These are phyloP conservation scores for Choloepus didactylus DNA, from an alignment of 2,797 vertebrate species.

Conservation along the genomic window DNA sequence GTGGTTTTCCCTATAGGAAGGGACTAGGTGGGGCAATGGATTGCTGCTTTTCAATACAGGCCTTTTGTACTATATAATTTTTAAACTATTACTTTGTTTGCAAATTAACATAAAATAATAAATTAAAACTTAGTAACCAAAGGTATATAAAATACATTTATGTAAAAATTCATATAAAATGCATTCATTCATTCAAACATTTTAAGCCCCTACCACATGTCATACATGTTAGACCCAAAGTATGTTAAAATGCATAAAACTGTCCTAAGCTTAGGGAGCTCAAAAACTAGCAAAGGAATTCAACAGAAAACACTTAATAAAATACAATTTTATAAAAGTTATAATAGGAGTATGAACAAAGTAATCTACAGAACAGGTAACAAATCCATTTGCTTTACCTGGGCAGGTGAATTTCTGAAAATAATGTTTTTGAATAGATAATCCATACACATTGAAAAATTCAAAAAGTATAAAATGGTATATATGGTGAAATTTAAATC, in stretches of 20 bases:
- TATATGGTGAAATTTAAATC: background rate
- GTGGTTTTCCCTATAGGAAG: background rate
- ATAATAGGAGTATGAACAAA: background rate
- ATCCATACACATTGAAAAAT: background rate
- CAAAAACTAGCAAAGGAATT: background rate
- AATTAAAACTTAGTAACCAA: constrained; percentile 20
- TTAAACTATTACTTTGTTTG: background rate
- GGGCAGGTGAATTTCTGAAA: constrained; percentile 28
- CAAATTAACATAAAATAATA: background rate
- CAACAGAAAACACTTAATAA: background rate
- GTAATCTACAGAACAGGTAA: background rate
- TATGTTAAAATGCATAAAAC: background rate
- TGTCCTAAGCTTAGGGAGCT: background rate
- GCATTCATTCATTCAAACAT: background rate
- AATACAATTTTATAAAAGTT: constrained; percentile 2
- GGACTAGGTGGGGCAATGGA: background rate
- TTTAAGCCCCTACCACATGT: background rate
- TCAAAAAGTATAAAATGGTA: background rate
- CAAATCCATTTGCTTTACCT: background rate
- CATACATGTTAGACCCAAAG: background rate
- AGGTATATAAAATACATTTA: background rate
- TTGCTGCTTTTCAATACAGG: background rate
- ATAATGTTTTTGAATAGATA: background rate
- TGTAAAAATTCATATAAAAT: background rate
- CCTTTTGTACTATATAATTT: background rate